These are phyloP conservation scores for Psammodynastes pulverulentus DNA, from an alignment of 2,113 vertebrate genomes.

Conservation along the genomic window DNA sequence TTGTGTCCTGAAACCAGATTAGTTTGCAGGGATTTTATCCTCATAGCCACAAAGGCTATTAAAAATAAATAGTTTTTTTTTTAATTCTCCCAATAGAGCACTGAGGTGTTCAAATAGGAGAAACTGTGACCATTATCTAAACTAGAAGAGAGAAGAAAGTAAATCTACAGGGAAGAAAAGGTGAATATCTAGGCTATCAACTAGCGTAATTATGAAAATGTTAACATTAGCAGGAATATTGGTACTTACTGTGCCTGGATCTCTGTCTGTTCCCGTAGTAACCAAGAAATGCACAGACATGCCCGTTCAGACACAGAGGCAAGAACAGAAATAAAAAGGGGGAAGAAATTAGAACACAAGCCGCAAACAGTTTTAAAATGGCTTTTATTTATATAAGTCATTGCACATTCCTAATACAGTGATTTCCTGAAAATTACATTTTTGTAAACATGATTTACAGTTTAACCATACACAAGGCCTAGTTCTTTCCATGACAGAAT, in stretches of 20 bases:
- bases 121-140: neutral
- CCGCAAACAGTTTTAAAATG: conserved; percentile 80
- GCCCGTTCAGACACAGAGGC: conserved; percentile 80
- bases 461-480: conserved; percentile 77
- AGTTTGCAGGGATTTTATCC: conserved; percentile 18
- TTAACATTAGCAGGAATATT: conserved; percentile 52
- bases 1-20: conserved; percentile 17
- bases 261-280: conserved; percentile 86
- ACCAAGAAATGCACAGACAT: conserved; percentile 84
- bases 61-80: neutral
- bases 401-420: conserved; percentile 86
- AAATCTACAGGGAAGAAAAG: conserved; percentile 22
- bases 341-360: conserved; percentile 82
- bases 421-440: conserved; percentile 82
- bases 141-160: conserved; percentile 22
- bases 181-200: neutral
- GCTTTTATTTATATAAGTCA: conserved; percentile 85
- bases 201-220: conserved; percentile 28
- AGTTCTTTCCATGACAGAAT: conserved; percentile 77
- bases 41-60: neutral
- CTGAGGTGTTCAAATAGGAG: neutral
- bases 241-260: conserved; percentile 93
- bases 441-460: conserved; percentile 80
- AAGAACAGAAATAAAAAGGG: conserved; percentile 83
- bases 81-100: conserved; percentile 3